Evolutionary conservation across 2,113 vertebrate genomes (phyloP), one percentile per base, ranked within the genome.

Genomic region (Lanius collurio): DNA sequence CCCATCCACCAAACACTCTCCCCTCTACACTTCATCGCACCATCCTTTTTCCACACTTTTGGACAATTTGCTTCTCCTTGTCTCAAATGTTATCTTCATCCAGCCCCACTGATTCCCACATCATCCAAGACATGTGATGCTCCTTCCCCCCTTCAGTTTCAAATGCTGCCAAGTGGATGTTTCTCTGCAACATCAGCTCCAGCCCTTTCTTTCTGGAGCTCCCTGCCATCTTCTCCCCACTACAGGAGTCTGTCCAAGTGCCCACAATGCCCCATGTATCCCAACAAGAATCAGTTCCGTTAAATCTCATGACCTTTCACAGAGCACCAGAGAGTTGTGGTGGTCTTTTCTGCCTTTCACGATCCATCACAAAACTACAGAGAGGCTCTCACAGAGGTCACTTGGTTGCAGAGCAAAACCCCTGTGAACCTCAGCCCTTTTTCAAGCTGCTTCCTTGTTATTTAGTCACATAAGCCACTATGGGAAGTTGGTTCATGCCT

Each of bases 201-300:
- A 37, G 33, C 24, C n/a, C 13, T 33, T 50, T 55, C n/a, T 52
- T 70, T 49, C 30, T 49, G 71, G 22, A 70, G 15, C 19, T 65
- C 35, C 70, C 50, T 65, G 31, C 44, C 64, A 67, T 24, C 49
- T 15, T 24, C 23, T 55, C 10, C 67, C 63, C 31, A 14, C 55
- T 60, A 1, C 7, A 16, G 0, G 4, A 33, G 12, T 44, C 52
- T 35, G 33, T 23, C 11, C 2, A 4, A 33, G 13, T 24, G 33
- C 30, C 13, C 26, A 18, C 22, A n/a, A 11, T 1, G 4, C 15
- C 46, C 19, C 37, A 15, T 1, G 1, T 18, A 12, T 53, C 52
- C 60, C 46, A 65, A 13, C 2, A 52, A 44, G 17, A 47, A 79
- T 22, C 22, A 64, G 13, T 31, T 59, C n/a, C 49, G 63, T 46